Evolutionary conservation across 2,888 invertebrate species (phyloP).

Genomic region (Eudemis profundana): DNA sequence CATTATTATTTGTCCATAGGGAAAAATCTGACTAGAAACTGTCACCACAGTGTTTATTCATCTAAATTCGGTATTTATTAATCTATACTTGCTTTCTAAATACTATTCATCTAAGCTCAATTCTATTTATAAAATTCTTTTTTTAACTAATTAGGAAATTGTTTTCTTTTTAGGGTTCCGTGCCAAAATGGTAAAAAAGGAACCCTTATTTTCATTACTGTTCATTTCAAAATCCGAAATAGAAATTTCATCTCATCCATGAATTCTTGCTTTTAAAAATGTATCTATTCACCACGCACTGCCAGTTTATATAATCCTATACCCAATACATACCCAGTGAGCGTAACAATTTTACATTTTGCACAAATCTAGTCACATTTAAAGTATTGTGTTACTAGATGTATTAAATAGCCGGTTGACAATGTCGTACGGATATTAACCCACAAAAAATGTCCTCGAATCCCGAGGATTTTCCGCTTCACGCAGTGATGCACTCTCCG

Average conservation of each 20-base stretch:
- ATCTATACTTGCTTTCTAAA: too few relatives aligned
- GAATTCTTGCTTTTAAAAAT: neutral
- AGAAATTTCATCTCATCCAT: neutral
- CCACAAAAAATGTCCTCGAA: slow-evolving; percentile 85
- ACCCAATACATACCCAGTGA: slow-evolving; percentile 73
- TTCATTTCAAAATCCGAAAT: too few relatives aligned
- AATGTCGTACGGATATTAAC: slow-evolving; percentile 85
- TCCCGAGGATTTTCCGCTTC: slow-evolving; percentile 86
- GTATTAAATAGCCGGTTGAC: slow-evolving; percentile 84
- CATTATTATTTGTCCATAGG: too few relatives aligned
- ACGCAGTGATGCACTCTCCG: slow-evolving; percentile 82
- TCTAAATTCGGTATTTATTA: too few relatives aligned
- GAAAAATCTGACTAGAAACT: too few relatives aligned
- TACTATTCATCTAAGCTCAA: too few relatives aligned
- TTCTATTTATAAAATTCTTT: too few relatives aligned
- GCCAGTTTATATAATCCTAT: slow-evolving; percentile 72
- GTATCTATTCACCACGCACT: slow-evolving; percentile 24
- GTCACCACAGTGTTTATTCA: too few relatives aligned
- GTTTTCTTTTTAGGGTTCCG: too few relatives aligned
- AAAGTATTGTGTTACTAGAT: slow-evolving; percentile 84
- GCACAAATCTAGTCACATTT: slow-evolving; percentile 84
- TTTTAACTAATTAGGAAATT: too few relatives aligned
- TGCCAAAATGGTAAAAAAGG: too few relatives aligned
- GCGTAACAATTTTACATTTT: slow-evolving; percentile 83
- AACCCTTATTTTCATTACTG: too few relatives aligned